Percentiles rank a stretch among this genome's conserved stretches.
These are phyloP conservation scores for Raphicerus campestris DNA, from an alignment of 2,113 vertebrate species.

Conservation along the genomic window DNA sequence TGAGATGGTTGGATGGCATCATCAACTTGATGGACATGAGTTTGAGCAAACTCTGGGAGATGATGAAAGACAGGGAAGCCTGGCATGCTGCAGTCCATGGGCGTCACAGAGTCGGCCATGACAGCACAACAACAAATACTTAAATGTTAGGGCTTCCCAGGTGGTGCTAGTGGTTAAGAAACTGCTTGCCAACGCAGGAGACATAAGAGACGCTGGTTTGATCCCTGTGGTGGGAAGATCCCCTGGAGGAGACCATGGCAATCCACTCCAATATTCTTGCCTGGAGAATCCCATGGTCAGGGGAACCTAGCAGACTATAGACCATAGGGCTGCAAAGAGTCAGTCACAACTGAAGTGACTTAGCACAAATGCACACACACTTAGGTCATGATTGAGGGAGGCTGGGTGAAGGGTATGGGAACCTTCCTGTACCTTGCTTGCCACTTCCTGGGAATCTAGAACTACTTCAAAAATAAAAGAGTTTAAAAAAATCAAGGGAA, in stretches of 20 bases:
- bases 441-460: conserved; percentile 15
- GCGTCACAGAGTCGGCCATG: not conserved
- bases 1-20: not conserved
- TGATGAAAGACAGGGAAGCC: not conserved
- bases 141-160: not conserved
- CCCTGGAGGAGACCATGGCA: not conserved
- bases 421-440: not conserved
- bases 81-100: not conserved
- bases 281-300: not conserved
- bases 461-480: not conserved
- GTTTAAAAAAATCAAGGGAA: not conserved
- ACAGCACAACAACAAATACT: not conserved
- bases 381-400: not conserved
- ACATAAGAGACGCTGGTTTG: not conserved
- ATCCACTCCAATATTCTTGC: not conserved
- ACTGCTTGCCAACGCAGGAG: not conserved
- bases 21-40: not conserved
- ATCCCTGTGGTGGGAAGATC: not conserved
- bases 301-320: not conserved
- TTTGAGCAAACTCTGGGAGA: not conserved
- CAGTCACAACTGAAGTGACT: not conserved
- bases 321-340: not conserved
- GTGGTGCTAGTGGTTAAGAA: not conserved
- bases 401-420: not conserved
- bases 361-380: not conserved